A percentile compares a stretch with the other conserved stretches of the same genome.
Evolutionary conservation across 2,888 invertebrate species (phyloP).

Genomic region (Pemphredon lugubris): DNA sequence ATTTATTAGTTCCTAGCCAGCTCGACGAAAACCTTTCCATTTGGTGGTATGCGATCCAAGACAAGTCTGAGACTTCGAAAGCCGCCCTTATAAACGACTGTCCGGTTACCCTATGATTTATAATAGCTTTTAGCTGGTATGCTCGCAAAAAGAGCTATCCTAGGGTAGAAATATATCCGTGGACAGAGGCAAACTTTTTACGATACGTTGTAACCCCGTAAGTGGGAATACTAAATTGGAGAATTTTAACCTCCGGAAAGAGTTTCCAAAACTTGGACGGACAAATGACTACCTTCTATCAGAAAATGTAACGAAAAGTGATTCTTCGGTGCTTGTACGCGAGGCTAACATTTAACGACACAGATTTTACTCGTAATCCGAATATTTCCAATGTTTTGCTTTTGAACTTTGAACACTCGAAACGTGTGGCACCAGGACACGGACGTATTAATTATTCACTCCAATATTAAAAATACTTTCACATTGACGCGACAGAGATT

Average conservation of each 20-base stretch:
- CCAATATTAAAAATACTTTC: too few species aligned
- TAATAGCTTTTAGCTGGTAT: slow-evolving; percentile 79
- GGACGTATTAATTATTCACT: too few species aligned
- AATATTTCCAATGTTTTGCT: too few species aligned
- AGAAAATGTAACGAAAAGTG: too few species aligned
- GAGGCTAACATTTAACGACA: too few species aligned
- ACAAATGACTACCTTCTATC: too few species aligned
- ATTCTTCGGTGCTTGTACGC: too few species aligned
- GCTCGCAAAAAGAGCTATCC: slow-evolving; percentile 70
- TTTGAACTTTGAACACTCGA: too few species aligned
- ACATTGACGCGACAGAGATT: too few species aligned
- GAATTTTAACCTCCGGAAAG: slow-evolving; percentile 24
- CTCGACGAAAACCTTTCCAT: not conserved
- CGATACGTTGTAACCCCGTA: slow-evolving; percentile 43
- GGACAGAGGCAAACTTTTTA: slow-evolving; percentile 48
- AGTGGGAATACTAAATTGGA: slow-evolving; percentile 58
- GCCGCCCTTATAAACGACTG: slow-evolving; percentile 76
- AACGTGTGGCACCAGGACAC: too few species aligned
- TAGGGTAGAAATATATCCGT: slow-evolving; percentile 65
- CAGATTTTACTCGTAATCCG: too few species aligned
- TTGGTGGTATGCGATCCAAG: slow-evolving; percentile 24
- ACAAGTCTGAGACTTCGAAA: slow-evolving; percentile 50
- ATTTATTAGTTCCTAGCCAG: slow-evolving; percentile 2
- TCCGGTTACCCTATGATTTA: slow-evolving; percentile 76
- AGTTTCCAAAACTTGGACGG: slow-evolving; percentile 12